Base-by-base conservation (phyloP, 2,797 vertebrate species). In the Megalops cyprinoides region DNA sequence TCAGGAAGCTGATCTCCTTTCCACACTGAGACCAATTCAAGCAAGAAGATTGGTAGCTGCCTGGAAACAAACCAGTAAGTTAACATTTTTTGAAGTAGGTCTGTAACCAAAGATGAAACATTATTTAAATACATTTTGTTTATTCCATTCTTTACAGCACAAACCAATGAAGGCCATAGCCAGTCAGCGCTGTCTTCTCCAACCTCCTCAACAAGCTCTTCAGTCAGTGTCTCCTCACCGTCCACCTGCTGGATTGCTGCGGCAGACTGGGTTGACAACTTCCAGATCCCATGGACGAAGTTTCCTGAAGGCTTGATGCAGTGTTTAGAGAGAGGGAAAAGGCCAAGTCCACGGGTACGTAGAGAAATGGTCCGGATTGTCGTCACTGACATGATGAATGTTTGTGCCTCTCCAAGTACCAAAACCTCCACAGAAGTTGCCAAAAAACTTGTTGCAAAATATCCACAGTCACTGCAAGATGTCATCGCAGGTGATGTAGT, bases 251-350 rank as follows among this genome's bases (percentile, higher is more conserved):
- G 4, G 4, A 46, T 4, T 58, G 15, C 14, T 58, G 2, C 10
- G 76, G 1, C 42, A 46, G 60, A 84, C 25, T 79, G 77, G 80
- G 71, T 76, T 14, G 77, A 79, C 39, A 79, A 14, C 25, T 82
- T 84, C 14, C 34, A 69, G 42, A 39, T 84, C 51, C 80, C 77
- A 79, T 44, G 49, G 20, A 10, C 51, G 12, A 79, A 79, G 8
- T 23, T 84, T 60, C 77, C 83, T 12, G 71, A 84, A 73, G 58
- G 20, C 2, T 62, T 76, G 42, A 76, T 76, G 25, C 80, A 84
- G 74, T 58, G 55, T 51, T 76, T 79, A 39, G 58, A 84, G 31
- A 78, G 69, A 31, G 69, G n/a, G 18, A 65, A 79, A 82, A 69
- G 77, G 15, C 80, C 80, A 73, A 79, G 28, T 2, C 76, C 82